Conservation (phyloP, 2,888 invertebrate genomes). For the Orchesella flavescens region DNA sequence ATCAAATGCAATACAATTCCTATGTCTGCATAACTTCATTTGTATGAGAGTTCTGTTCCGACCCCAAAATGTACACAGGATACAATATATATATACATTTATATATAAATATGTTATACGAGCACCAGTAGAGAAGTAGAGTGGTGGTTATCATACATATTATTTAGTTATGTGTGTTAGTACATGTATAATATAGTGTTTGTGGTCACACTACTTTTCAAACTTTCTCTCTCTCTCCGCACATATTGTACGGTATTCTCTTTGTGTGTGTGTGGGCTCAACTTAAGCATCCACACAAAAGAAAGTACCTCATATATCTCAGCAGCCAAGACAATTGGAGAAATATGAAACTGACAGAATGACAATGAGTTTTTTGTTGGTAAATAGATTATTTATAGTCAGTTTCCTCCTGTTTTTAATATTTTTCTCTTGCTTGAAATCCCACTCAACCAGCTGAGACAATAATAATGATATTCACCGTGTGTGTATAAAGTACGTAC, state of each 20-base stretch:
- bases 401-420: slow-evolving; percentile 30
- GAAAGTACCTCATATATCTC: slow-evolving; percentile 20
- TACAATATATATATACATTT: neutral
- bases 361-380: slow-evolving; percentile 42
- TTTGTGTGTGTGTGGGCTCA: neutral
- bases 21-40: slow-evolving; percentile 49
- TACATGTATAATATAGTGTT: neutral
- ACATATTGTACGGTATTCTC: no score
- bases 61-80: neutral
- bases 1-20: slow-evolving; percentile 36
- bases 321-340: slow-evolving; percentile 35
- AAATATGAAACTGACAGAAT: slow-evolving; percentile 57
- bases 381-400: slow-evolving; percentile 54
- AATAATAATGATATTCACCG: neutral
- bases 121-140: no score
- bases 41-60: slow-evolving; percentile 21
- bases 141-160: neutral
- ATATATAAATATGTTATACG: neutral
- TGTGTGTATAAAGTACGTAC: neutral
- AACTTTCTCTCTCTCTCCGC: no score
- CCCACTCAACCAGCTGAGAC: slow-evolving; percentile 16
- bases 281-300: slow-evolving; percentile 7
- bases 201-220: neutral
- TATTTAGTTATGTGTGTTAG: no score
- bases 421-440: slow-evolving; percentile 36